These are phyloP conservation scores for Platorchestia sp. DNA, from an alignment of 1,140 invertebrate species.

Conservation along the genomic window DNA sequence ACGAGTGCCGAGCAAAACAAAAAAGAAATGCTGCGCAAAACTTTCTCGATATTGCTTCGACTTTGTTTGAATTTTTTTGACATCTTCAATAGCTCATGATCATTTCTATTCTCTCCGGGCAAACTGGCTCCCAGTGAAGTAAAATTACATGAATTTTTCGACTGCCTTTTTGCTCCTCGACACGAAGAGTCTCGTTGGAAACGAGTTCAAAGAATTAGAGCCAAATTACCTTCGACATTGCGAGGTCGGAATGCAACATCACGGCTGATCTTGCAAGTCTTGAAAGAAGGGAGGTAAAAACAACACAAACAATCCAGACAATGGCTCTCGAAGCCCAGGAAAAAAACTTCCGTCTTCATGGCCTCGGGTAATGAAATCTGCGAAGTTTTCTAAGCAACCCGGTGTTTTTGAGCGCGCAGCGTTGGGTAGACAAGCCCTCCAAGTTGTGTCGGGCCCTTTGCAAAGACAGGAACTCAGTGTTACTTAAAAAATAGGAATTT, in stretches of 20 bases:
- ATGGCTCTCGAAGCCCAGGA: not conserved
- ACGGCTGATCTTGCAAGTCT: not conserved
- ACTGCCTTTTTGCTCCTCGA: not conserved
- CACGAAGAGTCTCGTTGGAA: slow-evolving; percentile 18
- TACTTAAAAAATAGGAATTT: not conserved
- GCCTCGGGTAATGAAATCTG: not conserved
- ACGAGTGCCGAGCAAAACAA: not conserved
- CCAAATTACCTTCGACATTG: slow-evolving; percentile 22
- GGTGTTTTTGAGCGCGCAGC: not conserved
- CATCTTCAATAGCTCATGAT: not conserved
- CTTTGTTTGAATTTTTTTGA: not conserved
- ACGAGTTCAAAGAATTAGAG: not conserved
- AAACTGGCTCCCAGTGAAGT: not conserved
- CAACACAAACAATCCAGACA: slow-evolving; percentile 27
- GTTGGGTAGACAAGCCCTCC: not conserved
- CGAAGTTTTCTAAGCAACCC: not conserved
- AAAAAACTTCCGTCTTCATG: slow-evolving; percentile 13
- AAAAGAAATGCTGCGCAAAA: not conserved
- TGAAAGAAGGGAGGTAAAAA: not conserved
- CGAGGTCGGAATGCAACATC: slow-evolving; percentile 34
- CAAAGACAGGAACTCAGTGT: not conserved
- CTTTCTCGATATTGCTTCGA: not conserved
- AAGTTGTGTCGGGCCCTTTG: not conserved
- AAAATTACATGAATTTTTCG: not conserved
- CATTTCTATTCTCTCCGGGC: not conserved